These are phyloP conservation scores for Hemiscyllium ocellatum DNA, from an alignment of 2,113 vertebrate genomes.

Conservation along the genomic window DNA sequence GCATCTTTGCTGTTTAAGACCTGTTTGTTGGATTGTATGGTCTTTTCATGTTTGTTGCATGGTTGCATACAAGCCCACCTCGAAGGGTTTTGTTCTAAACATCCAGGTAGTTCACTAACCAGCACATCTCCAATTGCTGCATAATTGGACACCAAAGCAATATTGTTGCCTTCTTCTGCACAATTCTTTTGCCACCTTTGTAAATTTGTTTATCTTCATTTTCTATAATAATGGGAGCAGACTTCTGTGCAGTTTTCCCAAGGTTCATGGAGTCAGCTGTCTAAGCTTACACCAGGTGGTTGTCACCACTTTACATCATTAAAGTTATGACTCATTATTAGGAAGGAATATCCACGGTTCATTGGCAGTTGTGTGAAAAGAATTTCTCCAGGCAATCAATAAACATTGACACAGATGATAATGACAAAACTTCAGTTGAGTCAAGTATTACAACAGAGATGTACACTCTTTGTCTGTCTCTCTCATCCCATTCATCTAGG, in stretches of 20 bases:
- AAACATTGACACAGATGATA: background rate
- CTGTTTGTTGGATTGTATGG: background rate
- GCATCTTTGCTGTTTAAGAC: background rate
- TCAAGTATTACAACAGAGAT: background rate
- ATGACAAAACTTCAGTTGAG: background rate
- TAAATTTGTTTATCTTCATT: background rate
- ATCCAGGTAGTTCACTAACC: background rate
- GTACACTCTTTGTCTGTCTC: too few relatives aligned
- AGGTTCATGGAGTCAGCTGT: background rate
- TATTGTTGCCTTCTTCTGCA: background rate
- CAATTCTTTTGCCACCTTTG: background rate
- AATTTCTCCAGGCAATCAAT: background rate
- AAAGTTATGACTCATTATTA: background rate
- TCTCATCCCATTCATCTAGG: too few relatives aligned
- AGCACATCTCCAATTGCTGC: background rate
- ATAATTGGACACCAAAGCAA: background rate
- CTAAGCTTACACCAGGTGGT: background rate
- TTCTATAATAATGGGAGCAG: background rate
- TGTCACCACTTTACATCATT: background rate
- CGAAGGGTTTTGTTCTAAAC: background rate
- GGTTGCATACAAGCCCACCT: background rate
- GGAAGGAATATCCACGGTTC: background rate
- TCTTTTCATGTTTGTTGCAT: background rate
- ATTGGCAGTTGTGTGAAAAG: background rate
- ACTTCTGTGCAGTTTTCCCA: background rate